phyloP scores from a whole-genome alignment of 1,140 invertebrate species.

The Drosophila paulistorum region DNA sequence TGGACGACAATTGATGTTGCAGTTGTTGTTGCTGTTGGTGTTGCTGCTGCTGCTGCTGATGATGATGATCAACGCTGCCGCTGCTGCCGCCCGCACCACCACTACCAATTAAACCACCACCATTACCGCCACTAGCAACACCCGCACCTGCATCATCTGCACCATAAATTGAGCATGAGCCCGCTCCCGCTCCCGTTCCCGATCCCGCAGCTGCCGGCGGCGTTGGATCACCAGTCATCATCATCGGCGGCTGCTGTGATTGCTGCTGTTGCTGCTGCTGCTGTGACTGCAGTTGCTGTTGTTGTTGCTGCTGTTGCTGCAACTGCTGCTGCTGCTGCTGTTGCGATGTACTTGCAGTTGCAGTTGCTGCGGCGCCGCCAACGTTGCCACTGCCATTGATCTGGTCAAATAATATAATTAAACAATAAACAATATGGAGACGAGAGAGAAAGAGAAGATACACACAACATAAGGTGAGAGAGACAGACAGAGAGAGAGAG shows the following conservation, averaged over 20 bases:
- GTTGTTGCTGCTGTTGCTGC: constrained; percentile 50
- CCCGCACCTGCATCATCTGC: constrained; percentile 77
- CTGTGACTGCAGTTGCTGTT: constrained; percentile 35
- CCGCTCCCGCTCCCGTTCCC: constrained; percentile 39
- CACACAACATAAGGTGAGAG: constrained; percentile 56
- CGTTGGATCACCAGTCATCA: constrained; percentile 25
- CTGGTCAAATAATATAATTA: constrained; percentile 69
- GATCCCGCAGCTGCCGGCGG: constrained; percentile 37
- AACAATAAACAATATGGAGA: constrained; percentile 72
- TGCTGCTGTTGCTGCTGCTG: constrained; percentile 42
- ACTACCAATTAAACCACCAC: constrained; percentile 76
- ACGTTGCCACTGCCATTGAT: constrained; percentile 55
- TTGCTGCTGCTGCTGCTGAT: constrained; percentile 39
- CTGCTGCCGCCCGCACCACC: constrained; percentile 49
- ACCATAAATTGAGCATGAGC: constrained; percentile 61
- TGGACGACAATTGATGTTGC: constrained; percentile 47
- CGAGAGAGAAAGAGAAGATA: constrained; percentile 62
- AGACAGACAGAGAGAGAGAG: constrained; percentile 42
- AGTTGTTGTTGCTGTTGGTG: constrained; percentile 40
- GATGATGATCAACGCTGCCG: constrained; percentile 50
- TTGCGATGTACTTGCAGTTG: constrained; percentile 48
- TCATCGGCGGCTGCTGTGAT: constrained; percentile 35
- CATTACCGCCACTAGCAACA: constrained; percentile 80
- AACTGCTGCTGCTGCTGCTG: constrained; percentile 49
- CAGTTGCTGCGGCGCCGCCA: constrained; percentile 43